Base-by-base conservation (phyloP, 1,140 invertebrate species). In the Venturia canescens region DNA sequence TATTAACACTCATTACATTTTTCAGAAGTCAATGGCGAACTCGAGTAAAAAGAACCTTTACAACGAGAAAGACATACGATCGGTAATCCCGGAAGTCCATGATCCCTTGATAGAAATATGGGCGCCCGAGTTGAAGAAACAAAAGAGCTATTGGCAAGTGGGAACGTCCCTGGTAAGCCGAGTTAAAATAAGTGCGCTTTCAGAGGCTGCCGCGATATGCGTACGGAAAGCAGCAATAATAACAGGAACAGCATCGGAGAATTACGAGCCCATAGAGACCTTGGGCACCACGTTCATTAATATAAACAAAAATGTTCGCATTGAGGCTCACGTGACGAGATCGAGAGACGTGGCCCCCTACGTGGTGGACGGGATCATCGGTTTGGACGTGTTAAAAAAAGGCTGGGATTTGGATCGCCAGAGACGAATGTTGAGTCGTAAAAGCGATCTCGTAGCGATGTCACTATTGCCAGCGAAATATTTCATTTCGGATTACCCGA, bases 121-220 rank as follows among this genome's bases (percentile, higher is more conserved):
- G 27, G 53, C 53, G 3, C 72, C 72, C 5, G 50, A 76, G 29
- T 57, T 76, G 27, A 76, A 60, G 21, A 60, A 31, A 4, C 2
- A 3, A 11, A 31, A 11, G 16, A 76, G 50, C 38, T 60, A 60
- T 53, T 76, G 72, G 72, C 50, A 60, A 60, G 60, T 76, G 7
- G 53, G 18, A 26, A 76, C 26, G 11, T 18, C 72, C 1, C 16
- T 53, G 53, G 27, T 60, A 1, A 60, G 48, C 23, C 72, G 72
- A 7, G 72, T 76, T 0, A 76, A 76, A 29, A 76, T 76, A 26
- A 76, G 60, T 29, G 3, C 50, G 1, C 72, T 76, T 31, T 27
- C 44, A 3, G 21, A 26, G 1, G 11, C 18, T 0, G 27, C 3
- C 16, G 6, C 2, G 2, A 76, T 76, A 34, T 6, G 48, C n/a